Evolutionary conservation across 2,797 vertebrate species (phyloP).

Genomic region (Chelon labrosus): DNA sequence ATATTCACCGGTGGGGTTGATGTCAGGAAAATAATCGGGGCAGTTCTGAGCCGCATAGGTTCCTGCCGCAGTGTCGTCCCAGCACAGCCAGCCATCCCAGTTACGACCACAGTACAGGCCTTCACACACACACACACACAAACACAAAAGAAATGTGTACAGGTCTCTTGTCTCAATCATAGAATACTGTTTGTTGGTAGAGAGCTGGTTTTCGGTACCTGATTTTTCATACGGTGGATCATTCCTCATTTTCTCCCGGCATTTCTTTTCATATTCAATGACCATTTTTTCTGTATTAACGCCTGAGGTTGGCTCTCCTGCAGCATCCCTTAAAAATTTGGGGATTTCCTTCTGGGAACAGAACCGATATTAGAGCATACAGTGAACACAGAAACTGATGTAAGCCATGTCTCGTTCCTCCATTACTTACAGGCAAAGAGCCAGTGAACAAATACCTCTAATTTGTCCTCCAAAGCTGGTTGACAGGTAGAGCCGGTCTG

Average conservation of each 20-base stretch:
- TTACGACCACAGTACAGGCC: slow-evolving; percentile 90
- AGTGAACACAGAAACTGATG: slow-evolving; percentile 2
- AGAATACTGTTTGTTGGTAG: not conserved
- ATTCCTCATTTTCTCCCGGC: slow-evolving; percentile 90
- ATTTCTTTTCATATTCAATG: slow-evolving; percentile 89
- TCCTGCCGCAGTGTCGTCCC: slow-evolving; percentile 92
- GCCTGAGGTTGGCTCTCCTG: slow-evolving; percentile 75
- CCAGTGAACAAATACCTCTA: slow-evolving; percentile 83
- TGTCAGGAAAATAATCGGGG: slow-evolving; percentile 91
- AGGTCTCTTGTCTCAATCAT: not conserved
- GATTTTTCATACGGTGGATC: slow-evolving; percentile 87
- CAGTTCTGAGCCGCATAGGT: slow-evolving; percentile 86
- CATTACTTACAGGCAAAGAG: slow-evolving; percentile 18
- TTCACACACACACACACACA: slow-evolving; percentile 51
- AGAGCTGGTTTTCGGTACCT: slow-evolving; percentile 79
- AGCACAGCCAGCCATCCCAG: slow-evolving; percentile 97
- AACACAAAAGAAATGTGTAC: not conserved
- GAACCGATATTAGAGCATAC: not conserved
- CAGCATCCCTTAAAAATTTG: slow-evolving; percentile 75
- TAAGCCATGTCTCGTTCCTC: not conserved
- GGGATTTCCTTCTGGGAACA: slow-evolving; percentile 73
- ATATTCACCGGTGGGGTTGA: slow-evolving; percentile 88
- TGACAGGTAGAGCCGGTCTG: slow-evolving; percentile 90
- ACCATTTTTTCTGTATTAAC: slow-evolving; percentile 80
- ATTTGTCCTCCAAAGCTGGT: slow-evolving; percentile 85